phyloP scores from a whole-genome alignment of 1,140 invertebrate species.

The Cydia amplana region DNA sequence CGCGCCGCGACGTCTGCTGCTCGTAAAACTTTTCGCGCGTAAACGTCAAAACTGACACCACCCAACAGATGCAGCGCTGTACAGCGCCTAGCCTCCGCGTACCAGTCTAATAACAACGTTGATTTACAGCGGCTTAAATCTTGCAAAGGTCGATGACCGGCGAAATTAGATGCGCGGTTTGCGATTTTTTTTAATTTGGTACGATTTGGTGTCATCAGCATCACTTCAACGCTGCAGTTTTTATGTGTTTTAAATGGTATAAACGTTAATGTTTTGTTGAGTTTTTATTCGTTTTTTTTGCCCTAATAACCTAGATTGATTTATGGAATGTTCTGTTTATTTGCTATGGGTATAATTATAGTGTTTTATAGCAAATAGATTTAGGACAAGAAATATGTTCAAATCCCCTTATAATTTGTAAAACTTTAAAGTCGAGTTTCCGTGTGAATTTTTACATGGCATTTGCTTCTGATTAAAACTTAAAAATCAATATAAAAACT shows the following conservation, averaged over 20 bases:
- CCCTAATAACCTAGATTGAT: background rate
- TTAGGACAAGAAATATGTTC: too few relatives aligned
- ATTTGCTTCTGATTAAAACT: too few relatives aligned
- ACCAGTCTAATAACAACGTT: constrained; percentile 64
- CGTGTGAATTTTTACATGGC: too few relatives aligned
- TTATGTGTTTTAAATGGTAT: background rate
- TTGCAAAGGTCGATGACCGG: constrained; percentile 33
- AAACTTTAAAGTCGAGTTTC: too few relatives aligned
- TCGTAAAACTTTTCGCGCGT: constrained; percentile 78
- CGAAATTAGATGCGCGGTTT: constrained; percentile 29
- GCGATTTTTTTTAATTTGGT: constrained; percentile 33
- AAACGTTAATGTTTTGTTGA: background rate
- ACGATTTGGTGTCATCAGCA: background rate
- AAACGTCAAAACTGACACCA: constrained; percentile 73
- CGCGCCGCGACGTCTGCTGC: constrained; percentile 64
- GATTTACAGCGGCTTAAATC: constrained; percentile 49
- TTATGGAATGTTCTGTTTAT: too few relatives aligned
- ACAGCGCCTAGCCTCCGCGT: constrained; percentile 58
- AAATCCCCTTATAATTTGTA: too few relatives aligned
- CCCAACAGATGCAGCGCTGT: constrained; percentile 71
- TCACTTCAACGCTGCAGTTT: background rate
- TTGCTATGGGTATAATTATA: too few relatives aligned
- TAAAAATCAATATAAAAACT: too few relatives aligned
- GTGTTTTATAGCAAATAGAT: too few relatives aligned
- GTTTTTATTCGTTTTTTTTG: background rate